Evolutionary conservation across 2,797 vertebrate species (phyloP).

Genomic region (Calcarius lapponicus): DNA sequence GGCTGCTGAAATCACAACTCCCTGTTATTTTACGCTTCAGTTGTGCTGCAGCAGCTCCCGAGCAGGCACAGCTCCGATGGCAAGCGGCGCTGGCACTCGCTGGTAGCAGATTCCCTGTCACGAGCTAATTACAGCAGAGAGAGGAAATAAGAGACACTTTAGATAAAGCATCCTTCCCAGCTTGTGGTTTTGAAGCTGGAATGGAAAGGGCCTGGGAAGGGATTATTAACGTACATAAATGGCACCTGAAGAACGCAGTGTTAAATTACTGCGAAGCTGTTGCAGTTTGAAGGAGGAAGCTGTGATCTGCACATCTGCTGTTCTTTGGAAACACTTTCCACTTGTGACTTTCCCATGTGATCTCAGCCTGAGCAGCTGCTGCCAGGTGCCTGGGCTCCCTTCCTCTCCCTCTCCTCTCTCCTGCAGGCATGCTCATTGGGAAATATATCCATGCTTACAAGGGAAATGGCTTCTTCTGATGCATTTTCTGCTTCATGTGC

Average conservation of each 20-base stretch:
- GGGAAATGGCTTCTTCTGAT: background rate
- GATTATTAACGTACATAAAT: slow-evolving; percentile 31
- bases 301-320: slow-evolving; percentile 53
- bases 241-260: slow-evolving; percentile 58
- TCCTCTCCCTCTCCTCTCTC: background rate
- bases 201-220: slow-evolving; percentile 45
- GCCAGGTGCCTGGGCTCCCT: slow-evolving; percentile 25
- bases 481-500: fast-evolving
- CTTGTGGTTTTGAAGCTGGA: slow-evolving; percentile 45
- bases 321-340: slow-evolving; percentile 50
- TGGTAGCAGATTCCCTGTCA: slow-evolving; percentile 32
- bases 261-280: slow-evolving; percentile 47
- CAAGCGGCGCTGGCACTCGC: background rate
- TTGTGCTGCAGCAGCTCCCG: background rate
- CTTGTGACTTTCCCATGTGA: slow-evolving; percentile 46
- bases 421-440: background rate
- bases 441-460: background rate
- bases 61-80: background rate
- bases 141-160: slow-evolving; percentile 43
- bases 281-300: slow-evolving; percentile 39
- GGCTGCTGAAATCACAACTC: background rate
- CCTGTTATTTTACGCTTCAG: background rate
- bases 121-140: slow-evolving; percentile 43
- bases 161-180: slow-evolving; percentile 42
- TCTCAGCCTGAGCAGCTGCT: slow-evolving; percentile 16